Conservation (phyloP, 2,113 vertebrate genomes). For the Gymnorhina tibicen region DNA sequence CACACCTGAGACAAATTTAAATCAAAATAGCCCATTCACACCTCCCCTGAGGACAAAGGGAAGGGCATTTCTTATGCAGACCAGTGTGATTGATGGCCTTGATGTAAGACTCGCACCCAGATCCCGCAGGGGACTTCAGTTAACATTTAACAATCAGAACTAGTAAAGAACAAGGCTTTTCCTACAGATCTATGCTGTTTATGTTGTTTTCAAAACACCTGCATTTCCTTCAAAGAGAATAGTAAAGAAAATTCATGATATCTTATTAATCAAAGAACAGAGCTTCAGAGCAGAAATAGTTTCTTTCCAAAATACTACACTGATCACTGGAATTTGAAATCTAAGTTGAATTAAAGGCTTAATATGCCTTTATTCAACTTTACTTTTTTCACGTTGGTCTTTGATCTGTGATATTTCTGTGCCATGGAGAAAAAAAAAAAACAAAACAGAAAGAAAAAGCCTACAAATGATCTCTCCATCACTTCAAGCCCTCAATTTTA, state of each 20-base stretch:
- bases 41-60: neutral
- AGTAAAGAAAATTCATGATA: neutral
- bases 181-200: neutral
- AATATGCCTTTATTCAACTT: neutral
- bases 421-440: neutral
- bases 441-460: neutral
- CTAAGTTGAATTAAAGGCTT: neutral
- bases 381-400: neutral
- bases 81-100: neutral
- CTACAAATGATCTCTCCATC: neutral
- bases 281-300: neutral
- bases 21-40: neutral
- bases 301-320: neutral
- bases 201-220: neutral
- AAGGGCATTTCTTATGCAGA: neutral
- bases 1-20: neutral
- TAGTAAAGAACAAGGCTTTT: neutral
- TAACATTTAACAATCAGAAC: neutral
- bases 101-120: no score
- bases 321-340: neutral
- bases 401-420: neutral
- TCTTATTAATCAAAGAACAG: neutral
- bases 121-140: no score
- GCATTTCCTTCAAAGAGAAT: neutral
- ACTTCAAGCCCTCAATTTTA: neutral